Percentiles rank a stretch among this genome's conserved stretches.
Evolutionary conservation across 37 sponge, comb jelly and placozoan species (phyloP).

Genomic region (Theonella swinhoei): DNA sequence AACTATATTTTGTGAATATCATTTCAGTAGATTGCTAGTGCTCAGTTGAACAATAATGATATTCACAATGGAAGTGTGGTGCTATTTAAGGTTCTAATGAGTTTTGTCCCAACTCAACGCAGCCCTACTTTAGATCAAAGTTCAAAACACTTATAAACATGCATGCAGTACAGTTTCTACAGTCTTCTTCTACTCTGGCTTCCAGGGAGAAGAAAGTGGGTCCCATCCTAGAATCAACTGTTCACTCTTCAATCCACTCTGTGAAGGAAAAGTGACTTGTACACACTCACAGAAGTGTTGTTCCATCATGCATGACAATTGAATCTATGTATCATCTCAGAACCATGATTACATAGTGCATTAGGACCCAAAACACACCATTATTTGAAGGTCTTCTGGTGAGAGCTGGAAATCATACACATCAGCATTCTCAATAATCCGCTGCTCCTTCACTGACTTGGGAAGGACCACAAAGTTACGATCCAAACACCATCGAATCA

Average conservation of each 20-base stretch:
- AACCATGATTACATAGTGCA: not conserved
- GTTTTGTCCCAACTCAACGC: no score
- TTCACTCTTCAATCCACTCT: slow-evolving; percentile 50
- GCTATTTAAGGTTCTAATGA: no score
- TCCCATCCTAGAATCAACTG: slow-evolving; percentile 51
- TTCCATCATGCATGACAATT: no score
- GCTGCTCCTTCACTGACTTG: slow-evolving; percentile 32
- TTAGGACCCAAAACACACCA: slow-evolving; percentile 2
- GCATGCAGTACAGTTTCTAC: no score
- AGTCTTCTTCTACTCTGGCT: no score
- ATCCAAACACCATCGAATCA: slow-evolving; percentile 62
- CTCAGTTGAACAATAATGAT: no score
- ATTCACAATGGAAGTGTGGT: no score
- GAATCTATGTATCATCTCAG: no score
- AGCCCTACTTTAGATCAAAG: no score
- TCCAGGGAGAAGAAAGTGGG: slow-evolving; percentile 43
- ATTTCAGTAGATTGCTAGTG: no score
- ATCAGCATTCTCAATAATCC: slow-evolving; percentile 58
- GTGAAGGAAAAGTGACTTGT: not conserved
- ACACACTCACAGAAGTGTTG: not conserved
- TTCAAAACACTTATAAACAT: no score
- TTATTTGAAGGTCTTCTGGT: slow-evolving; percentile 47
- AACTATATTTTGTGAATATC: no score
- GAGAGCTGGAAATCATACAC: slow-evolving; percentile 66
- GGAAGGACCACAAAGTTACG: slow-evolving; percentile 62